Evolutionary conservation across 1,140 invertebrate species (phyloP).

Genomic region (Drosophila pachea): DNA sequence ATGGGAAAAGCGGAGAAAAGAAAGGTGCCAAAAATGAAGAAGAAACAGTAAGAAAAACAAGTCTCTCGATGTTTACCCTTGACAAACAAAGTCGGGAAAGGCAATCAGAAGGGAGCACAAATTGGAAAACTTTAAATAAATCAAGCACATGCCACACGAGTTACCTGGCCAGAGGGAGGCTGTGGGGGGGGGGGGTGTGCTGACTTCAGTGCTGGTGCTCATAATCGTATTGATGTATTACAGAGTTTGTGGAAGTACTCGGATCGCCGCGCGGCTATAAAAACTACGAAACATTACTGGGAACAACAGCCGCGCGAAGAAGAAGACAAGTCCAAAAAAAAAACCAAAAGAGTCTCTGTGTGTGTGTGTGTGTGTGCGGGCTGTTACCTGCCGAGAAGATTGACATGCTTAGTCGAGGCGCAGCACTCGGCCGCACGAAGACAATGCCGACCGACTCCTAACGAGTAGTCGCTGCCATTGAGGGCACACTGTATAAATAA

Average conservation of each 20-base stretch:
- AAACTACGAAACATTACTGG: constrained; percentile 60
- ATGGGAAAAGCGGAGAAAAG: background rate
- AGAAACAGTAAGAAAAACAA: constrained; percentile 46
- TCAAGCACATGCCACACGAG: constrained; percentile 66
- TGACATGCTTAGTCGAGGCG: constrained; percentile 40
- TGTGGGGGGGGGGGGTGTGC: constrained; percentile 8
- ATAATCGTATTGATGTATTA: constrained; percentile 75
- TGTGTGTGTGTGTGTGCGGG: constrained; percentile 10
- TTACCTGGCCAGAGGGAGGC: constrained; percentile 28
- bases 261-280: constrained; percentile 47
- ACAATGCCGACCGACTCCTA: constrained; percentile 24
- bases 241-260: constrained; percentile 63
- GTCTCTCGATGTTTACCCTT: constrained; percentile 52
- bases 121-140: constrained; percentile 61
- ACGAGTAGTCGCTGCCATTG: constrained; percentile 37
- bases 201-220: constrained; percentile 40
- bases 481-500: constrained; percentile 65
- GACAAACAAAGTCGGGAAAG: constrained; percentile 55
- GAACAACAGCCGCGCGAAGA: constrained; percentile 13
- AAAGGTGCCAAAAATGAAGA: constrained; percentile 23
- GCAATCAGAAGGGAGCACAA: constrained; percentile 30
- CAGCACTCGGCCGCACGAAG: too few relatives aligned
- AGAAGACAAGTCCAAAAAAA: constrained; percentile 30
- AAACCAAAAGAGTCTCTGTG: constrained; percentile 37
- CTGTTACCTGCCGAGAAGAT: constrained; percentile 38